Conservation (phyloP, 2,888 invertebrate species). For the Brachyopa scutellaris region DNA sequence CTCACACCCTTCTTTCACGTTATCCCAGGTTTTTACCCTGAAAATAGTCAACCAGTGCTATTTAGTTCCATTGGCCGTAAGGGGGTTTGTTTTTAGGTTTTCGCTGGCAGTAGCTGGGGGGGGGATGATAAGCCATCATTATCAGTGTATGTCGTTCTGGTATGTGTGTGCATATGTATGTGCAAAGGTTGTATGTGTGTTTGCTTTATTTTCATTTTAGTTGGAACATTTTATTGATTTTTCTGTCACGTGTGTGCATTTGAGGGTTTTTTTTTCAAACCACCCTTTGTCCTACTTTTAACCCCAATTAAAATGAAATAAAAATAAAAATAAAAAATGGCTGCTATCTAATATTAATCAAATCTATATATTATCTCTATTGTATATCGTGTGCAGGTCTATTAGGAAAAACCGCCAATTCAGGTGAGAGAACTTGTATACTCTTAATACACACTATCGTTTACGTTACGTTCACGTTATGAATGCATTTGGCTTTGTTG, state of each 20-base stretch:
- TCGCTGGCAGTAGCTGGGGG: background rate
- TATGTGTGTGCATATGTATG: background rate
- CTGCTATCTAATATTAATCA: conserved; percentile 64
- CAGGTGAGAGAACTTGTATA: conserved; percentile 78
- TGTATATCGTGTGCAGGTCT: conserved; percentile 77
- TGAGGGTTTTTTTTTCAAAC: background rate
- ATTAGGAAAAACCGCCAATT: conserved; percentile 80
- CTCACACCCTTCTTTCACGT: conserved; percentile 27
- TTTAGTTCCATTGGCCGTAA: conserved; percentile 24
- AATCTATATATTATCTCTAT: conserved; percentile 64
- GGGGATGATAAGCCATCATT: conserved; percentile 58
- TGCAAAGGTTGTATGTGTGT: conserved; percentile 41
- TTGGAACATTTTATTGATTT: conserved; percentile 59
- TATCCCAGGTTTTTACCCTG: too few relatives aligned
- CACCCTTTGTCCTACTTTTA: conserved; percentile 34
- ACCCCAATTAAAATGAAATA: conserved; percentile 45
- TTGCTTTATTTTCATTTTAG: conserved; percentile 43
- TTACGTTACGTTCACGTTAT: conserved; percentile 44
- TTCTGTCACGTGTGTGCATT: conserved; percentile 63
- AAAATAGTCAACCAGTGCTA: conserved; percentile 51
- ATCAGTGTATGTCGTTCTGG: conserved; percentile 23
- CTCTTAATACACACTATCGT: background rate
- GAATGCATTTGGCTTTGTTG: conserved; percentile 57
- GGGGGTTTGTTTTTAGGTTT: conserved; percentile 28
- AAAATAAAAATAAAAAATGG: conserved; percentile 37